phyloP scores from a whole-genome alignment of 2,113 vertebrate species.

The Neodontobutis hainanensis region DNA sequence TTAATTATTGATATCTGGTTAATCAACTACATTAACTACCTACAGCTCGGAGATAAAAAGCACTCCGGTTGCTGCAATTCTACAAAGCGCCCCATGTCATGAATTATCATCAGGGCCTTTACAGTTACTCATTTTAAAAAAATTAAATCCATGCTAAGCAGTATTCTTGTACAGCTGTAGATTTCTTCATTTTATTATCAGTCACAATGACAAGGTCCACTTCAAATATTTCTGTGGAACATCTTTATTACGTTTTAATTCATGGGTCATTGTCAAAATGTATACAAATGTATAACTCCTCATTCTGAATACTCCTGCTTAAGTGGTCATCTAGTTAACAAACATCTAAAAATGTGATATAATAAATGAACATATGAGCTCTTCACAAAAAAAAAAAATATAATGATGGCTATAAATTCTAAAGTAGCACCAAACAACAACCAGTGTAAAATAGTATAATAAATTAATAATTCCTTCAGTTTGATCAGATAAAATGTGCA shows the following conservation, averaged over 20 bases:
- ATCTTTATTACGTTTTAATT: background rate
- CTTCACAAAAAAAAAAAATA: background rate
- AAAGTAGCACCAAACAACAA: no score
- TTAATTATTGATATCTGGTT: slow-evolving; percentile 77
- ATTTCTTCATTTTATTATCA: no score
- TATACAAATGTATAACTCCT: background rate
- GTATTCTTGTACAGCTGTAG: no score
- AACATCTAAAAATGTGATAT: background rate
- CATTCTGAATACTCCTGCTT: background rate
- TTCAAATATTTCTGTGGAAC: background rate
- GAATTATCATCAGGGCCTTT: no score
- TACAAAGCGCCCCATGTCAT: no score
- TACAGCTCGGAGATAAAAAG: slow-evolving; percentile 35
- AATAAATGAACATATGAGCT: background rate
- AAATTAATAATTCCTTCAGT: no score
- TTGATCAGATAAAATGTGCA: no score
- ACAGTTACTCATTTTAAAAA: background rate
- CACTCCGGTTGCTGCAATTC: background rate
- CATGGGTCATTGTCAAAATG: background rate
- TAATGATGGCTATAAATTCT: background rate
- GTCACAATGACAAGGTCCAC: no score
- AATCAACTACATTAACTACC: slow-evolving; percentile 66
- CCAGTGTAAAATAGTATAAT: no score
- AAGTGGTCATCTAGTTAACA: background rate
- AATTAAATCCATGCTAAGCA: no score